These are phyloP conservation scores for Sinonovacula constricta DNA, from an alignment of 1,140 invertebrate species.

Conservation along the genomic window DNA sequence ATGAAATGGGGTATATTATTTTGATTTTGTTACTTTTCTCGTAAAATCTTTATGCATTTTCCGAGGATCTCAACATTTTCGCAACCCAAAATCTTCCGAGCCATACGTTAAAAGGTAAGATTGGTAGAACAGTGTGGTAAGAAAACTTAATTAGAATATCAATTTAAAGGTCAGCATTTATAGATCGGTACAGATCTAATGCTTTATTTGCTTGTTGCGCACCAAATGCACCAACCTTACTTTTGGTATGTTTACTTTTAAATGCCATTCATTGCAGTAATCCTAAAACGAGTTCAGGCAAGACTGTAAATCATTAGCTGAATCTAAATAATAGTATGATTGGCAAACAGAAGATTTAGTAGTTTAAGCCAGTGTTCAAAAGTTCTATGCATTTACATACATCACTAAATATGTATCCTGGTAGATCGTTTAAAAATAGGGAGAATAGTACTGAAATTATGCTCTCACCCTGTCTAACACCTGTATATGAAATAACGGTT, in stretches of 20 bases:
- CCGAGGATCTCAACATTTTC: not conserved
- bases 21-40: not conserved
- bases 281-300: not conserved
- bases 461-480: not conserved
- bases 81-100: not conserved
- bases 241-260: not conserved
- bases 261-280: not conserved
- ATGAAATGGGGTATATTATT: not conserved
- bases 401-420: not conserved
- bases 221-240: not conserved
- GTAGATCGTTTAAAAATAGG: not conserved
- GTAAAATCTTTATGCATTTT: not conserved
- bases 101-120: not conserved
- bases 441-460: not conserved
- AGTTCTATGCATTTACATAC: not conserved
- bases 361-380: not conserved
- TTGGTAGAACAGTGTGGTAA: not conserved
- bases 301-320: not conserved
- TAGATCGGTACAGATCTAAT: not conserved
- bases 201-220: not conserved
- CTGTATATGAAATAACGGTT: not conserved
- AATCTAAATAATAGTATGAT: not conserved
- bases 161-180: not conserved
- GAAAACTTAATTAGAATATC: not conserved
- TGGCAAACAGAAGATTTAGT: not conserved